Evolutionary conservation across 2,797 vertebrate genomes (phyloP), one percentile per base, ranked within the genome.

Genomic region (Dermochelys coriacea): DNA sequence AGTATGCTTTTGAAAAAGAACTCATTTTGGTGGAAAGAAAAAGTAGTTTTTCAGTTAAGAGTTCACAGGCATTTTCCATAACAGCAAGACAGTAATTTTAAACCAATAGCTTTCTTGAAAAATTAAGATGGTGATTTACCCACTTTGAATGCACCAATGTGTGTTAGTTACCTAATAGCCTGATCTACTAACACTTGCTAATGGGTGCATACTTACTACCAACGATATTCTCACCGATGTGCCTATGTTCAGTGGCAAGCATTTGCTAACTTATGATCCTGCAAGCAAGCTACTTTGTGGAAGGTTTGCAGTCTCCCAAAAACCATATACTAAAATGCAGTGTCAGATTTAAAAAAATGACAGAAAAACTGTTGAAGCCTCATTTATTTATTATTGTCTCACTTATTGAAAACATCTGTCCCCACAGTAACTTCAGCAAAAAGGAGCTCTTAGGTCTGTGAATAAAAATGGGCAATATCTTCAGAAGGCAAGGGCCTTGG

Each of bases 401-500:
- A 25, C 16, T 37, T 80, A 80, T 54, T 80, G 51, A 80, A 80
- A 47, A 80, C 79, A n/a, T 37, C 52, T 89, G 75, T 89, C n/a
- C 55, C 80, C 82, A 77, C 82, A 52, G 89, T 94, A 95, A 95
- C 95, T 93, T 96, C 82, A 93, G 79, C 81, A 80, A 84, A 90
- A 87, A 64, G 50, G 25, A 61, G 84, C 21, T 47, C 90, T 84
- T 86, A 87, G 82, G 68, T 91, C 94, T 86, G 82, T 84, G 85
- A 93, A 87, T 82, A 94, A 95, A 88, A 93, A 88, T 68, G 49
- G 80, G 68, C 90, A 90, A 94, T 92, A 95, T 51, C 80, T 93
- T 87, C 89, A 68, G 88, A 90, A 95, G 45, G 88, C 87, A 87
- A 82, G 87, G 41, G 71, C 51, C 96, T 75, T 23, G 6, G 14